Percentiles rank a stretch among this genome's conserved stretches.
Evolutionary conservation across 2,797 vertebrate species (phyloP).

Genomic region (Balearica regulorum): DNA sequence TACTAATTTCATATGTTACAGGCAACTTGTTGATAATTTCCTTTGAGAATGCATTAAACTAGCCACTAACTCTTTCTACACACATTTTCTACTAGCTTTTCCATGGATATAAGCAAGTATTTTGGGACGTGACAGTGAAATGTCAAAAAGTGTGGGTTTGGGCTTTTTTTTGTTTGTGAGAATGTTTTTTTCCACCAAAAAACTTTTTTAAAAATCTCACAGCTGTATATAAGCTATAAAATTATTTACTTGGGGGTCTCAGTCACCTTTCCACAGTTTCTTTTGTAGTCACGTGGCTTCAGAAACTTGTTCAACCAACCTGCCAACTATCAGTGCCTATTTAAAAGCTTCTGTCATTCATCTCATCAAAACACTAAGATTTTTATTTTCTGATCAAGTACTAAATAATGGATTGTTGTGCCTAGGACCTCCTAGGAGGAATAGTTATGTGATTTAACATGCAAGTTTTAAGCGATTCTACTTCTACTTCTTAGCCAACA

Average conservation of each 20-base stretch:
- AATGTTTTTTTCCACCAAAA: fast-evolving
- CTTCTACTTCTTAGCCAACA: neutral
- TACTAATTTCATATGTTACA: neutral
- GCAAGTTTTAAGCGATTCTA: neutral
- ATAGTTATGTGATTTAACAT: fast-evolving
- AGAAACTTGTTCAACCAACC: neutral
- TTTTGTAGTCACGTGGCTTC: neutral
- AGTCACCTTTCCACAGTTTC: neutral
- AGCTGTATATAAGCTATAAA: neutral
- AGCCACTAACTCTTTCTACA: neutral
- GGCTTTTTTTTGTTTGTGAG: neutral
- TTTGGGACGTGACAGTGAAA: neutral
- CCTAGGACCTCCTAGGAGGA: neutral
- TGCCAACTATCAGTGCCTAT: neutral
- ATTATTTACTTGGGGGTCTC: neutral
- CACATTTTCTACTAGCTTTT: neutral
- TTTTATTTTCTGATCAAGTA: neutral
- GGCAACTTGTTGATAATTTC: neutral
- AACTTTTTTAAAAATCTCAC: neutral
- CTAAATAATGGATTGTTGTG: neutral
- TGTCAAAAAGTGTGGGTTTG: neutral
- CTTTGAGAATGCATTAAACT: neutral
- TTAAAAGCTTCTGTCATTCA: neutral
- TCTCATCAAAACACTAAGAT: neutral
- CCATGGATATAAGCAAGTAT: neutral